Evolutionary conservation across 2,113 vertebrate species (phyloP).

Genomic region (Rallus limicola): DNA sequence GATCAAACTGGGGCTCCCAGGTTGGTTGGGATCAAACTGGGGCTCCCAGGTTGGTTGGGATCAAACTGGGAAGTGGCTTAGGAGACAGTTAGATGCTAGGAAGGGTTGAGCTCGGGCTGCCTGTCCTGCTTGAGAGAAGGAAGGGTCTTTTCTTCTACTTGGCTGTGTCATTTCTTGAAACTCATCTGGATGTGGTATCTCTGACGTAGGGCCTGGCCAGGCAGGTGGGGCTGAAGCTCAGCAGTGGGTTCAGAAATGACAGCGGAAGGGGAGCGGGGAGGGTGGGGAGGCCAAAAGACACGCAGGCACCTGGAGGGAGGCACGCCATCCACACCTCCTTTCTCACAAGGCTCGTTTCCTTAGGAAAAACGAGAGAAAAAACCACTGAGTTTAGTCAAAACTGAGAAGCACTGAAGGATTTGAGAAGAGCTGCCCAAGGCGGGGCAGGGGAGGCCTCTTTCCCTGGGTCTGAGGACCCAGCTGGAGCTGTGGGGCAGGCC

Average conservation of each 20-base stretch:
- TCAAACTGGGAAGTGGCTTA: background rate
- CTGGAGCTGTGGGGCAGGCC: background rate
- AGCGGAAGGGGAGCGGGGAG: background rate
- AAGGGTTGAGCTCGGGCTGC: background rate
- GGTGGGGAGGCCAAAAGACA: background rate
- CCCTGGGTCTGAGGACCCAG: background rate
- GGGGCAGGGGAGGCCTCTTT: background rate
- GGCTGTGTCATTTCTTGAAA: background rate
- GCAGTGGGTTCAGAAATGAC: background rate
- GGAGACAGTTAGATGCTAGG: background rate
- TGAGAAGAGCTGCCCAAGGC: background rate
- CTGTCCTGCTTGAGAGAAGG: background rate
- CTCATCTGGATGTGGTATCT: background rate
- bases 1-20: background rate
- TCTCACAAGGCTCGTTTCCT: background rate
- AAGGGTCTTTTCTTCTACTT: background rate
- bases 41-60: background rate
- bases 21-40: background rate
- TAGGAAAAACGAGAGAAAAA: background rate
- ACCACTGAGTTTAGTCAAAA: background rate
- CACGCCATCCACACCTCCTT: rapidly evolving
- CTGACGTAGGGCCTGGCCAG: background rate
- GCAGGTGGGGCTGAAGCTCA: background rate
- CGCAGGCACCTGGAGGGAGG: background rate
- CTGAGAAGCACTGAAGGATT: background rate